Percentiles rank a stretch among this genome's conserved stretches.
Conservation (phyloP, 2,888 invertebrate genomes). For the Cecidostiba fungosa region DNA sequence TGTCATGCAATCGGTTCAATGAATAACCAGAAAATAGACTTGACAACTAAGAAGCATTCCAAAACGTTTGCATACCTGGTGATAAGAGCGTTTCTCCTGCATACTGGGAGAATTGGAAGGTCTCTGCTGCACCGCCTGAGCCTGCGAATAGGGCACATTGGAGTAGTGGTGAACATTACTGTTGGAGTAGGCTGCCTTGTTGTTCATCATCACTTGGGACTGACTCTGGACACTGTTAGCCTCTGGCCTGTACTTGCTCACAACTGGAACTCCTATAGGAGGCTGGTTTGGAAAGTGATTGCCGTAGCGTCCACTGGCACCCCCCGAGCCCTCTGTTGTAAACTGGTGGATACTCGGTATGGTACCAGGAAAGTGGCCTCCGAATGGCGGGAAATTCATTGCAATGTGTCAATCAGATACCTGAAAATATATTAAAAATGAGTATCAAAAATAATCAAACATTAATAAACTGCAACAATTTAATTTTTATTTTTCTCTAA, state of each 20-base stretch:
- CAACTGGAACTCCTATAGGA: conserved; percentile 82
- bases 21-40: too few species aligned
- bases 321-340: conserved; percentile 84
- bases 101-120: conserved; percentile 78
- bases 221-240: conserved; percentile 77
- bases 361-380: conserved; percentile 89
- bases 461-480: background rate
- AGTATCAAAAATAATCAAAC: background rate
- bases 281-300: conserved; percentile 83
- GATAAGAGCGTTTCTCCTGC: conserved; percentile 78
- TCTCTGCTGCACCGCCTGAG: conserved; percentile 77
- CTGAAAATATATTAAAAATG: conserved; percentile 66
- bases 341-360: conserved; percentile 93
- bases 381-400: conserved; percentile 94
- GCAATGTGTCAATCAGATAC: conserved; percentile 76
- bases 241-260: conserved; percentile 83
- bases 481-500: background rate
- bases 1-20: background rate
- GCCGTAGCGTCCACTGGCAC: conserved; percentile 77
- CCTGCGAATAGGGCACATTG: conserved; percentile 78
- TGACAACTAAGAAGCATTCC: background rate
- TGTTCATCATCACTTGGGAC: conserved; percentile 79
- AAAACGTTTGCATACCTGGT: conserved; percentile 72
- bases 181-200: conserved; percentile 77
- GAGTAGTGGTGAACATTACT: conserved; percentile 79